Evolutionary conservation across 2,113 vertebrate genomes (phyloP).

Genomic region (Pycnonotus jocosus): DNA sequence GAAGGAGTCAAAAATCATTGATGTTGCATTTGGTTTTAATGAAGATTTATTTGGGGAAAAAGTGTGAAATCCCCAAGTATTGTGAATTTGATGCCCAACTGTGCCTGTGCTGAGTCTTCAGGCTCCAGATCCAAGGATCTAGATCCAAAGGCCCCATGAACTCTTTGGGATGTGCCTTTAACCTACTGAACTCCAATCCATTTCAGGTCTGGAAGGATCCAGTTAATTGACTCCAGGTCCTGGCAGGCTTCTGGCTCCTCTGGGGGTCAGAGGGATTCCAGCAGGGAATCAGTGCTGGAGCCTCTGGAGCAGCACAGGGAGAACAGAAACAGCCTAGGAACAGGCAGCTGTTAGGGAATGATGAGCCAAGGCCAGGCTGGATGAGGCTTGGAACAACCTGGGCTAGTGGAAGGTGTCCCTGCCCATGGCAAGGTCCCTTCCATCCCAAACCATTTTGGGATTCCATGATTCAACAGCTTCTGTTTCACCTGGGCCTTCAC

Average conservation of each 20-base stretch:
- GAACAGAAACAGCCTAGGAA: background rate
- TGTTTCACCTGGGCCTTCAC: background rate
- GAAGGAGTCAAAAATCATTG: background rate
- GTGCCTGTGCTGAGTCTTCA: background rate
- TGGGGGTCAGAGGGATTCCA: background rate
- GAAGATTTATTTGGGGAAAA: background rate
- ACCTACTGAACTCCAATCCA: background rate
- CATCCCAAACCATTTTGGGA: background rate
- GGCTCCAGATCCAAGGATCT: background rate
- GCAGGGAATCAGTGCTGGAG: background rate
- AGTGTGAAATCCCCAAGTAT: background rate
- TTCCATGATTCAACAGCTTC: fast-evolving
- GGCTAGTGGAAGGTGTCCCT: background rate
- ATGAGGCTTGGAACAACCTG: background rate
- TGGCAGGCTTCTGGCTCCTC: background rate
- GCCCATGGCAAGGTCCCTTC: background rate
- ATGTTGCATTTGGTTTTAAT: background rate
- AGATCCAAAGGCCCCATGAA: background rate
- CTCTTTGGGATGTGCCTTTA: background rate
- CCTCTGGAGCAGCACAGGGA: background rate
- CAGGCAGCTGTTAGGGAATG: background rate
- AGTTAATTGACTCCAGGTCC: background rate
- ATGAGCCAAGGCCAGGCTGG: background rate
- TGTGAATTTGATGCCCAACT: background rate
- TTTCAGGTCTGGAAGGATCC: background rate